Evolutionary conservation across 92 coral and sea anemone species (phyloP), one percentile per base, ranked within the genome.

Genomic region (Anthopleura xanthogrammica): DNA sequence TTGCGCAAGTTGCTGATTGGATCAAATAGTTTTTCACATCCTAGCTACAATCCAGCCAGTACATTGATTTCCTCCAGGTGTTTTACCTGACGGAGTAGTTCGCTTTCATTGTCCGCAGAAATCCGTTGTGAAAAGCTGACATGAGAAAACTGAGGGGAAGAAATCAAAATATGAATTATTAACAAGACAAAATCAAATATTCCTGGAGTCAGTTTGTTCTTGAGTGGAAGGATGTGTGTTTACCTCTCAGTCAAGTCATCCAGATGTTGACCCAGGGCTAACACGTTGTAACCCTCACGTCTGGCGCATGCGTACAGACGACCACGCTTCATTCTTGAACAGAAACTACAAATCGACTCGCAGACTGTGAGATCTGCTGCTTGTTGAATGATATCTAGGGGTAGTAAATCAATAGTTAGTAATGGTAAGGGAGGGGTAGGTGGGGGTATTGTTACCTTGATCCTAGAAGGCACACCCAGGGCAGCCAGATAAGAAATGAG

Each of bases 311-410:
- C 97, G 94, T 97, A 97, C 79, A 97, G 81, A 58, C 99, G 96
- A 19, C 99, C 99, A 20, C 99, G 95, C 90, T 97, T 97, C 99
- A 97, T 97, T 72, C 99, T 93, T 71, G 99, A 97, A 82, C 99
- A 97, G 76, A 97, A 97, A 73, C 99, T 97, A 75, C 99, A 97
- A 39, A 97, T 97, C 19, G 99, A 97, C 84, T 97, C 99, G 75
- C 98, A 94, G 52, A 89, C 98, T 40, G 95, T 73, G 29, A 97
- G 95, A 56, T 89, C 88, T 48, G 98, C 90, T 40, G 99, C 99
- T 84, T 97, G 98, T 82, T 97, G 93, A 72, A 97, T 95, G 62
- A 97, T 97, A 43, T 94, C 99, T 97, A 52, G 42, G 10, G 36
- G 36, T 1, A 68, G 40, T n/a, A 68, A 1, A 68, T 24, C 16